Conservation (phyloP, 2,797 vertebrate genomes). For the Pyrocephalus nanus region DNA sequence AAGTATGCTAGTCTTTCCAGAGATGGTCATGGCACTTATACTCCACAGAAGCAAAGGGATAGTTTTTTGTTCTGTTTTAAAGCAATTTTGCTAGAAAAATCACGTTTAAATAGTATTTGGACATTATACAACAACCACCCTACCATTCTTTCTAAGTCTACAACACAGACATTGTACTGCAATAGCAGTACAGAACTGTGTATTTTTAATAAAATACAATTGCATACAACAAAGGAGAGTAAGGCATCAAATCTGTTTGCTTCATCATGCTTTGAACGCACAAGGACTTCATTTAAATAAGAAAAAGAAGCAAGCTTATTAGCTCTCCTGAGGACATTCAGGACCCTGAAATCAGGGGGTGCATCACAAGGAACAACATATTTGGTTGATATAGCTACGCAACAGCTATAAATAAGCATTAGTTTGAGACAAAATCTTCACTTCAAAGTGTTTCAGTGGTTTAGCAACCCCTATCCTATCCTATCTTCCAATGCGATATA, state of each 20-base stretch:
- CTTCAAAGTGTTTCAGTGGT: not conserved
- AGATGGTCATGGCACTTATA: not conserved
- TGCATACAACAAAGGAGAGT: not conserved
- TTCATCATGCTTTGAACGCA: not conserved
- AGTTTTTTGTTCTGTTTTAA: not conserved
- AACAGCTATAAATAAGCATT: not conserved
- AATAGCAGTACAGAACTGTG: not conserved
- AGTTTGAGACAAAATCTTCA: not conserved
- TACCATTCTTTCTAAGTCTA: not conserved
- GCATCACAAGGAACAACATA: not conserved
- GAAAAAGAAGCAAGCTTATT: not conserved
- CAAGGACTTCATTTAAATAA: not conserved
- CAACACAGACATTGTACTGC: not conserved
- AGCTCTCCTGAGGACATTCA: rapidly evolving
- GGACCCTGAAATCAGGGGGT: not conserved
- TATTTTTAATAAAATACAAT: not conserved
- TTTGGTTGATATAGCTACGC: not conserved
- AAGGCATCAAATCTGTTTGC: not conserved
- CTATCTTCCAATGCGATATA: not conserved
- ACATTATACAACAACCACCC: not conserved
- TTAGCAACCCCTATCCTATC: not conserved
- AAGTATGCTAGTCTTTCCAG: not conserved
- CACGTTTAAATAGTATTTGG: not conserved
- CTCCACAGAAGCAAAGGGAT: not conserved
- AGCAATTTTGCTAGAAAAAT: not conserved